phyloP scores from a whole-genome alignment of 2,797 vertebrate genomes.

The Salarias fasciatus region DNA sequence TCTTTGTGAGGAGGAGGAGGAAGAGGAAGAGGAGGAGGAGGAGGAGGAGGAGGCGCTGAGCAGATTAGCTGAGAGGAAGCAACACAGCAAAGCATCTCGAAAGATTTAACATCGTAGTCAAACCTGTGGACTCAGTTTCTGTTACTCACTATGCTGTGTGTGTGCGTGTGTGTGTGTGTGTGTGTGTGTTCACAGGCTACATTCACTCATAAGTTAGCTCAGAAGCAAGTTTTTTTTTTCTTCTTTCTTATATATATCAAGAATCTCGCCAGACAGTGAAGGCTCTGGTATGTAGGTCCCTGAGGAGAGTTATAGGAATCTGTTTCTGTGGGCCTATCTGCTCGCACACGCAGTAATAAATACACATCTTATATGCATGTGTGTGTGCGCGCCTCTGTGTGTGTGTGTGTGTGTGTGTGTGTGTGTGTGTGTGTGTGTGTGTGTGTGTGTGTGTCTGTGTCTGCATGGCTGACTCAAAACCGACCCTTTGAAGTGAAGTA shows the following conservation, averaged over 20 bases:
- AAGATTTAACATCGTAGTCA: slow-evolving; percentile 16
- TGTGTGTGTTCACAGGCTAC: slow-evolving; percentile 28
- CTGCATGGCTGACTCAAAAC: slow-evolving; percentile 76
- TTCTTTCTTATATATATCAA: too few species aligned
- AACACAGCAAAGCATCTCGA: slow-evolving; percentile 1
- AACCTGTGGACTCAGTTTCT: neutral
- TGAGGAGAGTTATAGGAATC: slow-evolving; percentile 64
- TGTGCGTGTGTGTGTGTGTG: neutral
- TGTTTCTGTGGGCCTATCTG: slow-evolving; percentile 59
- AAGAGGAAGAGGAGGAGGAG: neutral
- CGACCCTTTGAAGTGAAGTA: slow-evolving; percentile 89
- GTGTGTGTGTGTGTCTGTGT: slow-evolving; percentile 31
- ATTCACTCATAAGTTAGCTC: slow-evolving; percentile 44
- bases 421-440: slow-evolving; percentile 23
- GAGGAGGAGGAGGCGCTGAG: neutral
- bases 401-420: slow-evolving; percentile 37
- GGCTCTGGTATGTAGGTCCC: slow-evolving; percentile 59
- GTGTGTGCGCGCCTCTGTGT: slow-evolving; percentile 52
- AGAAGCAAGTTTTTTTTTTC: slow-evolving; percentile 23
- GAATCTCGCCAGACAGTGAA: slow-evolving; percentile 47
- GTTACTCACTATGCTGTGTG: neutral
- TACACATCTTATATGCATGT: slow-evolving; percentile 53
- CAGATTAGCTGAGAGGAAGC: slow-evolving; percentile 10
- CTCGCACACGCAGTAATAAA: slow-evolving; percentile 65
- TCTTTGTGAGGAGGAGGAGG: slow-evolving; percentile 5